Base-by-base conservation (phyloP, 2,797 vertebrate species). In the Clarias laeviceps region DNA sequence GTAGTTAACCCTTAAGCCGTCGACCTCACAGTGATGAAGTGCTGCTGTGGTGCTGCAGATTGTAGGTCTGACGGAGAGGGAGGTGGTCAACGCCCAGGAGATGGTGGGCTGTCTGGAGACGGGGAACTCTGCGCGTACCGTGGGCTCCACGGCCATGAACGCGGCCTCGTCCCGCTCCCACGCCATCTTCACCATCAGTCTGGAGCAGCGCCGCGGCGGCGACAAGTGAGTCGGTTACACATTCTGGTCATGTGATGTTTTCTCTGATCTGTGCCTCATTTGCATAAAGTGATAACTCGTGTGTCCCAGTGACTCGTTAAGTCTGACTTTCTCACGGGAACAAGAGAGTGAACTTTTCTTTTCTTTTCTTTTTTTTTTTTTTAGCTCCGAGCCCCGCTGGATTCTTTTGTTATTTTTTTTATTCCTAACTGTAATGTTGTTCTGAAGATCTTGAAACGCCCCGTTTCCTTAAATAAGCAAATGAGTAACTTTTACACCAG, bases 91-190 rank as follows among this genome's bases (percentile, higher is more conserved):
- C 24, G 96, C 95, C 20, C 72, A 90, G 27, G 97, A 98, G 83
- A 99, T 97, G 32, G 95, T 99, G 59, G 90, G 87, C 79, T 99
- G 98, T 90, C 92, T 99, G 85, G 98, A 99, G 90, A 92, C 96
- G 22, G 98, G 98, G 2, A 99, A 99, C 90, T 96, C 95, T 1
- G 94, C 89, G 57, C 96, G 98, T 73, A 99, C 97, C 0, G 98
- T 99, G 80, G 98, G 95, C 24, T 97, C 97, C 85, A 99, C 98
- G 0, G 98, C 98, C 0, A 99, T 99, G 98, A 99, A 99, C 0
- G 97, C 98, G 0, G 96, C 97, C 68, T 99, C 98, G 0, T 99
- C 98, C 0, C 96, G 98, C 0, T 99, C 98, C 0, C 98, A 99
- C 15, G 98, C 98, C 22, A 99, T 99, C 91, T 99, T 99, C 91